These are phyloP conservation scores for Hesperophylax magnus DNA, from an alignment of 1,140 invertebrate genomes.

Conservation along the genomic window DNA sequence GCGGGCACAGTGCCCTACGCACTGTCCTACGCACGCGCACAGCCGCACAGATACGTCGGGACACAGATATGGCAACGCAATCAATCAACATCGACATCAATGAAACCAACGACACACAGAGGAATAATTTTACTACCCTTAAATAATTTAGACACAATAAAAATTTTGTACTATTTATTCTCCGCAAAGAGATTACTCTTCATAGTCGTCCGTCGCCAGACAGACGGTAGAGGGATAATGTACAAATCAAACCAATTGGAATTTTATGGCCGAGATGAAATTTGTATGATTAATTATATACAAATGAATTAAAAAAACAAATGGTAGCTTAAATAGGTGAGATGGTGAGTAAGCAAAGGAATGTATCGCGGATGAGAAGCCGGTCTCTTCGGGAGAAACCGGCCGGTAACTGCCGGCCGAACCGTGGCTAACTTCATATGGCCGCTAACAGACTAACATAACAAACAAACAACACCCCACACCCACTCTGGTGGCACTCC, in stretches of 20 bases:
- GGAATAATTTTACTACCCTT: conserved; percentile 52
- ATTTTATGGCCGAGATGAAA: conserved; percentile 34
- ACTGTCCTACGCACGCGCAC: conserved; percentile 41
- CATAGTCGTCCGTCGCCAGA: neutral
- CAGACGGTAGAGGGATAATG: conserved; percentile 19
- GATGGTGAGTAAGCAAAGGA: conserved; percentile 41
- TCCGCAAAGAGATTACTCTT: conserved; percentile 34
- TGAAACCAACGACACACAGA: conserved; percentile 44
- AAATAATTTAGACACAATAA: conserved; percentile 57
- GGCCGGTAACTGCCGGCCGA: conserved; percentile 53
- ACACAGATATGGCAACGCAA: conserved; percentile 55
- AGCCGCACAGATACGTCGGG: neutral
- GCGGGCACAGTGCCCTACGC: conserved; percentile 26
- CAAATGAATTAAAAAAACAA: conserved; percentile 35
- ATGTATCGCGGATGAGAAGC: conserved; percentile 51
- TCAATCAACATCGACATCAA: conserved; percentile 44
- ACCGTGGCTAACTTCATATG: conserved; percentile 39
- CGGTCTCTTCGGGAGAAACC: conserved; percentile 19
- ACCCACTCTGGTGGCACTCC: too few species aligned
- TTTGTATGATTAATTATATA: conserved; percentile 28
- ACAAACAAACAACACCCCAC: too few species aligned
- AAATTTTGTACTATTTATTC: conserved; percentile 57
- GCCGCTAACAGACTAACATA: too few species aligned
- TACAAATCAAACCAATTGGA: conserved; percentile 16
- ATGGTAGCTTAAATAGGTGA: conserved; percentile 32